Conservation (phyloP, 2,113 vertebrate genomes). For the Menidia beryllina region DNA sequence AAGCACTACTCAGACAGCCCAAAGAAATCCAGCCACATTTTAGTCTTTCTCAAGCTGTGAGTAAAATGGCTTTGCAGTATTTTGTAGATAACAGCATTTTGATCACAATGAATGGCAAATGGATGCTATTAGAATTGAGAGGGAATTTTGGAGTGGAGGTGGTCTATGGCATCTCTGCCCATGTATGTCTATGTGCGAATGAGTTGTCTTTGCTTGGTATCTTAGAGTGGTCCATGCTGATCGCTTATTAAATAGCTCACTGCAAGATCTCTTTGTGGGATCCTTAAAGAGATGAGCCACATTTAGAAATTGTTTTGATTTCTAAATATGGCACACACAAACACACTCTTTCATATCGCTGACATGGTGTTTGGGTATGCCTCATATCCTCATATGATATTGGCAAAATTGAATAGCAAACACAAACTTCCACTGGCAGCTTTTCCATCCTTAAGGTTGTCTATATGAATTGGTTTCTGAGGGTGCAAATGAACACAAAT, state of each 20-base stretch:
- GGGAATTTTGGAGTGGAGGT: slow-evolving; percentile 89
- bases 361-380: slow-evolving; percentile 41
- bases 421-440: slow-evolving; percentile 83
- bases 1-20: slow-evolving; percentile 88
- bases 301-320: slow-evolving; percentile 97
- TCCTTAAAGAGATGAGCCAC: slow-evolving; percentile 92
- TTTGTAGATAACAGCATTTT: slow-evolving; percentile 98
- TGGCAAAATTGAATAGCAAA: slow-evolving; percentile 33
- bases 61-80: slow-evolving; percentile 99
- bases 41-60: slow-evolving; percentile 97
- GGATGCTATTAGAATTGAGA: slow-evolving; percentile 99
- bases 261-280: slow-evolving; percentile 91
- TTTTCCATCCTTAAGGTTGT: slow-evolving; percentile 56
- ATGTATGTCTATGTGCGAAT: slow-evolving; percentile 40
- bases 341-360: slow-evolving; percentile 82
- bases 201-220: slow-evolving; percentile 81
- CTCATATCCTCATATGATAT: neutral
- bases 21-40: slow-evolving; percentile 90
- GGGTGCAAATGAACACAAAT: slow-evolving; percentile 93
- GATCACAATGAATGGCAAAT: slow-evolving; percentile 99
- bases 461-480: slow-evolving; percentile 50
- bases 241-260: slow-evolving; percentile 98
- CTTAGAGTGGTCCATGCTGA: slow-evolving; percentile 93
- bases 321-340: slow-evolving; percentile 90
- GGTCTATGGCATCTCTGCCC: slow-evolving; percentile 34